Conservation (phyloP, 2,113 vertebrate species). For the Rhabdomys dilectus region DNA sequence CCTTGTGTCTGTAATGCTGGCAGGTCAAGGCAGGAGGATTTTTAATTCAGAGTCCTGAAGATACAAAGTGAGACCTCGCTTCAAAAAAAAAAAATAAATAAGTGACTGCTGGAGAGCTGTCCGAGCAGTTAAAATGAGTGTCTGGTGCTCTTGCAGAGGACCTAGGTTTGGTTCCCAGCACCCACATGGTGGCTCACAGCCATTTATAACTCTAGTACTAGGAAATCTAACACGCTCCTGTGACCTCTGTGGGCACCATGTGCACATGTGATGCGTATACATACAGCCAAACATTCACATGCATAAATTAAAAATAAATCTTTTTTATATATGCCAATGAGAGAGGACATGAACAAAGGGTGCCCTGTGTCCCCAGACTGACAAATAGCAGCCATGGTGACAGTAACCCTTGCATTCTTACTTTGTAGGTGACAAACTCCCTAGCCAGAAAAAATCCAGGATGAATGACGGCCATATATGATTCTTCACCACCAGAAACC, state of each 20-base stretch:
- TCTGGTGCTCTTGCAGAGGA: neutral
- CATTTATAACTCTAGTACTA: neutral
- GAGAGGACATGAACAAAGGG: neutral
- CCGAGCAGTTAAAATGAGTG: neutral
- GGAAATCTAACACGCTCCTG: neutral
- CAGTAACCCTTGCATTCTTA: neutral
- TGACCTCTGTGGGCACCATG: neutral
- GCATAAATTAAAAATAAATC: neutral
- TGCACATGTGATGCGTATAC: neutral
- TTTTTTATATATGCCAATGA: neutral
- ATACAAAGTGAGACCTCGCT: neutral
- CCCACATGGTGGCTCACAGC: neutral
- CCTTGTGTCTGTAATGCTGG: neutral
- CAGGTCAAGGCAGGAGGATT: neutral
- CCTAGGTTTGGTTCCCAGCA: neutral
- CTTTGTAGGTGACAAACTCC: too few species aligned
- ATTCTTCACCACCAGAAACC: too few species aligned
- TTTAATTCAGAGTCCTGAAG: neutral
- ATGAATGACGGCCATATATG: too few species aligned
- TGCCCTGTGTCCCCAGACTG: neutral
- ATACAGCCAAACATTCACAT: neutral
- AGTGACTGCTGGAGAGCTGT: neutral
- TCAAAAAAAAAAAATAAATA: neutral
- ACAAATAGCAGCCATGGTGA: neutral
- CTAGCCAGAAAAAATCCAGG: too few species aligned